Evolutionary conservation across 2,888 invertebrate genomes (phyloP).

Genomic region (Rotaria macrura): DNA sequence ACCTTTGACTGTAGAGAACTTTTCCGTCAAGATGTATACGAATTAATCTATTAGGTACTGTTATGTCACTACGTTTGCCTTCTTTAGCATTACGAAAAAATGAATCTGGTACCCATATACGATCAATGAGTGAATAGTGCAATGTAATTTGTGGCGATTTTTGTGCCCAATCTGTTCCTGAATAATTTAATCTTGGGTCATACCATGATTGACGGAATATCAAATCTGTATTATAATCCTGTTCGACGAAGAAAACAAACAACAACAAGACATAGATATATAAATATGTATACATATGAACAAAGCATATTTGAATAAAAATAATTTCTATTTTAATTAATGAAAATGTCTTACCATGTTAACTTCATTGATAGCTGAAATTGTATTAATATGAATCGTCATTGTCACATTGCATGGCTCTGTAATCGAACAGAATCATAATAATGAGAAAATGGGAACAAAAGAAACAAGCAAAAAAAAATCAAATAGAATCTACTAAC

Average conservation of each 20-base stretch:
- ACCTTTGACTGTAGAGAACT: constrained; percentile 32
- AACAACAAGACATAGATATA: background rate
- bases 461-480: background rate
- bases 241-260: background rate
- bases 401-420: constrained; percentile 29
- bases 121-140: constrained; percentile 31
- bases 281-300: too few species aligned
- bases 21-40: constrained; percentile 30
- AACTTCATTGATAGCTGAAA: constrained; percentile 34
- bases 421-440: background rate
- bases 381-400: constrained; percentile 34
- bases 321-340: background rate
- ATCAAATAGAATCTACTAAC: background rate
- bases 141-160: constrained; percentile 25
- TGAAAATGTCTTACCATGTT: constrained; percentile 28
- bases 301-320: background rate
- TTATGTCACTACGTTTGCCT: constrained; percentile 32
- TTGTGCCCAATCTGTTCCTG: constrained; percentile 26
- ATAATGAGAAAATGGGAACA: background rate
- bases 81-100: constrained; percentile 34
- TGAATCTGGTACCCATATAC: constrained; percentile 33
- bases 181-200: constrained; percentile 30
- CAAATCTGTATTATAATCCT: constrained; percentile 33
- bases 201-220: constrained; percentile 32
- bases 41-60: constrained; percentile 34